A percentile compares a stretch with the other conserved stretches of the same genome.
phyloP scores from a whole-genome alignment of 2,888 invertebrate species.

The Tromatobia lineatoria region DNA sequence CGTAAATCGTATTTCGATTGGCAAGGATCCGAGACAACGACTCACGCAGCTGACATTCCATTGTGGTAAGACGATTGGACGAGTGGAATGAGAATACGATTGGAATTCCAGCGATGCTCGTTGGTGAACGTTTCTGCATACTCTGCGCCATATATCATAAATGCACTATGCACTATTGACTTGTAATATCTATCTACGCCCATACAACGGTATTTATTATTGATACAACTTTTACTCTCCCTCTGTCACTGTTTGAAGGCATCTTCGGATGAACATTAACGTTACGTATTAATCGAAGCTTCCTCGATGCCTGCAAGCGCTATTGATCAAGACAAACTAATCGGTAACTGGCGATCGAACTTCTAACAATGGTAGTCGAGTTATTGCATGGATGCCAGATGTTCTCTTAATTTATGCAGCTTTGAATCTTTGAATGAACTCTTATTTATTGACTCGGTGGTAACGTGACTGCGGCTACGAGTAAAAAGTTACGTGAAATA shows the following conservation, averaged over 20 bases:
- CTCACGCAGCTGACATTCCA: conserved; percentile 61
- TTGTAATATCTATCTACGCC: conserved; percentile 70
- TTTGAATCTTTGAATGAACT: background rate
- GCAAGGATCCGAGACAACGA: conserved; percentile 65
- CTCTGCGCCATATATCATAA: conserved; percentile 70
- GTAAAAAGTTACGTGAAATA: background rate
- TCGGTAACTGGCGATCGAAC: conserved; percentile 47
- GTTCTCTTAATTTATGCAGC: conserved; percentile 4
- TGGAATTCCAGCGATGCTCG: conserved; percentile 62
- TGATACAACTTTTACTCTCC: conserved; percentile 67
- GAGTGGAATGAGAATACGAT: conserved; percentile 63
- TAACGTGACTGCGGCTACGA: background rate
- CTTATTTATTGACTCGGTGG: conserved; percentile 5
- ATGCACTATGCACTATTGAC: conserved; percentile 55
- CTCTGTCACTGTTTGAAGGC: conserved; percentile 19
- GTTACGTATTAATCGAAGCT: conserved; percentile 73
- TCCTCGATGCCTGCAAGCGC: conserved; percentile 45
- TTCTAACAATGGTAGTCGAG: conserved; percentile 48
- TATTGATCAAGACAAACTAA: conserved; percentile 56
- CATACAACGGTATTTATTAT: conserved; percentile 74
- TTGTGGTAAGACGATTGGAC: conserved; percentile 64
- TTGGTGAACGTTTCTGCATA: conserved; percentile 53
- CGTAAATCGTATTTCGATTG: conserved; percentile 54
- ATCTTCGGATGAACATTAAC: conserved; percentile 59
- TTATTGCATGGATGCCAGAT: conserved; percentile 9